Evolutionary conservation across 92 coral and sea anemone genomes (phyloP).

Genomic region (Heliopora coerulea): DNA sequence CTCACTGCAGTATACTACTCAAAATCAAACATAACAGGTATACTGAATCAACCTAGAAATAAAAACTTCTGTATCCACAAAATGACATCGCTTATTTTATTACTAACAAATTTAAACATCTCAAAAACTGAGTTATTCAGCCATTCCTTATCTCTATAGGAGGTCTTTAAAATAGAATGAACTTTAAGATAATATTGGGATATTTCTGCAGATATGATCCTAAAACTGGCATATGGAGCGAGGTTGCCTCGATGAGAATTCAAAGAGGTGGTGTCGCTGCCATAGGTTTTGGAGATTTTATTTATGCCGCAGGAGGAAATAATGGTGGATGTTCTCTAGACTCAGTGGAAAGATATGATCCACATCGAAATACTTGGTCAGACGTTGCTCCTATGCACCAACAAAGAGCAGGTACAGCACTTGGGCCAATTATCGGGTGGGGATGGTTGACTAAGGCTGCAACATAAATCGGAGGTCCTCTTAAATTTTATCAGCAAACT

Average conservation of each 20-base stretch:
- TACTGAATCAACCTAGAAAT: no score
- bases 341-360: slow-evolving; percentile 87
- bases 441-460: no score
- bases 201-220: slow-evolving; percentile 78
- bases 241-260: slow-evolving; percentile 73
- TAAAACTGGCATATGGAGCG: slow-evolving; percentile 76
- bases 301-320: slow-evolving; percentile 98
- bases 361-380: slow-evolving; percentile 85
- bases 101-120: no score
- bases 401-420: slow-evolving; percentile 78
- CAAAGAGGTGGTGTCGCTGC: slow-evolving; percentile 97
- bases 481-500: no score
- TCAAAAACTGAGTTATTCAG: not conserved
- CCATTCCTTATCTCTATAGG: not conserved
- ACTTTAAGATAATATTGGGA: not conserved
- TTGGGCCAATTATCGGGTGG: no score
- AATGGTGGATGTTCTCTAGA: slow-evolving; percentile 81
- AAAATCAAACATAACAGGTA: no score
- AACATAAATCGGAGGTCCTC: no score
- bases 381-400: slow-evolving; percentile 86
- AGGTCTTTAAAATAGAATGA: not conserved
- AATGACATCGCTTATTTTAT: no score
- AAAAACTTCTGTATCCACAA: no score
- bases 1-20: no score
- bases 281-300: slow-evolving; percentile 76